Evolutionary conservation across 2,888 invertebrate genomes (phyloP), one percentile per base, ranked within the genome.

Genomic region (Polydrusus tereticollis): DNA sequence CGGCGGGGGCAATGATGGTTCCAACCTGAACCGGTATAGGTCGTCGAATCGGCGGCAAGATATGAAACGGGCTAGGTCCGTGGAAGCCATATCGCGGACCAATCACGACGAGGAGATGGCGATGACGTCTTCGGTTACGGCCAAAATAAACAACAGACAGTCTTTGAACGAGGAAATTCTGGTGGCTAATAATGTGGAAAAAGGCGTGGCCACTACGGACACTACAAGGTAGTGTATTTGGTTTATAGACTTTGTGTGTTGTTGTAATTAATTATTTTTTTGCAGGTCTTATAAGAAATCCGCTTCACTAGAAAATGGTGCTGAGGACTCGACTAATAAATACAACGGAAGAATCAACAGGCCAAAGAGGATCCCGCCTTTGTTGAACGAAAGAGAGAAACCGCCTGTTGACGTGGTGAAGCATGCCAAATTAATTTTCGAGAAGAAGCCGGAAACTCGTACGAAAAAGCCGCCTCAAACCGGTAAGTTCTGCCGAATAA

Each of bases 331-430:
- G 26, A 75, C 38, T 8, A 62, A 72, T 29, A 75, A 72, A 72
- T 67, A 33, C 33, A 62, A 21, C n/a, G 38, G 63, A n/a, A 50
- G 81, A 67, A 79, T 87, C 43, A 88, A 89, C 78, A 86, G 87
- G 83, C 88, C 89, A 77, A 89, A 92, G 79, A 89, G 89, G 79
- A 88, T 91, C 78, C 88, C 87, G 77, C 91, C 88, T 0, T 86
- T 92, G 55, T 88, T 93, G 80, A 90, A 90, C 78, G 93, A 92
- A 76, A 90, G 90, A 12, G 95, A 95, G 80, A 88, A 95, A 58
- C 97, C 97, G 1, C 96, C 96, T 16, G 93, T 93, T 0, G 96
- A 97, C 87, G 91, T 96, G 77, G 97, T 97, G 72, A 94, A 94
- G 80, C 92, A 94, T 73, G 93, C 95, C 12, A 89, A 95, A 74